These are phyloP conservation scores for Cynoglossus semilaevis DNA, from an alignment of 2,113 vertebrate species.

Conservation along the genomic window DNA sequence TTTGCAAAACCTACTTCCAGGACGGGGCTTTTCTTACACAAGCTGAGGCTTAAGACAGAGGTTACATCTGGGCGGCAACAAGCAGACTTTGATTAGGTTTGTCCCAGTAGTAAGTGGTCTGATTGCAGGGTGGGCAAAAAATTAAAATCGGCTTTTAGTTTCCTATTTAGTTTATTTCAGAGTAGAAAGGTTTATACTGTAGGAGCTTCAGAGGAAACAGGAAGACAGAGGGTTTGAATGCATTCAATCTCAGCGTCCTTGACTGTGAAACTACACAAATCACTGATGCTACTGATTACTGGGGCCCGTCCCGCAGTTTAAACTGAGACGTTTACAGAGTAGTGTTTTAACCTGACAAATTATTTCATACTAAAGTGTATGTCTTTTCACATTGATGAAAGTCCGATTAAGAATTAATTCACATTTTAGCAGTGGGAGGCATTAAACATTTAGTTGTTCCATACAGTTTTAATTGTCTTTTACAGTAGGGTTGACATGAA, in stretches of 20 bases:
- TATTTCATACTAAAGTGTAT: no score
- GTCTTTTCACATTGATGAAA: no score
- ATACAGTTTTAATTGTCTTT: no score
- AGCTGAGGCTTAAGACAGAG: slow-evolving; percentile 64
- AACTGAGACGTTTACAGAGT: slow-evolving; percentile 15
- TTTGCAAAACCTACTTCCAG: slow-evolving; percentile 71
- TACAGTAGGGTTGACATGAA: no score
- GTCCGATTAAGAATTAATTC: no score
- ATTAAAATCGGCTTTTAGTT: slow-evolving; percentile 65
- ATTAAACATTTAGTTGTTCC: no score
- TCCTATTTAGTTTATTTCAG: slow-evolving; percentile 66
- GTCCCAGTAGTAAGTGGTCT: slow-evolving; percentile 59
- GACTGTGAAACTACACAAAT: slow-evolving; percentile 68
- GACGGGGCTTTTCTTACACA: slow-evolving; percentile 67
- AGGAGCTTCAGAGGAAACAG: slow-evolving; percentile 54
- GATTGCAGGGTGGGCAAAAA: slow-evolving; percentile 63
- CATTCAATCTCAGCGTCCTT: slow-evolving; percentile 55
- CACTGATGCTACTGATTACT: slow-evolving; percentile 67
- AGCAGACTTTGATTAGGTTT: slow-evolving; percentile 67
- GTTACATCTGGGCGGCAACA: slow-evolving; percentile 66
- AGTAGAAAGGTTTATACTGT: slow-evolving; percentile 42
- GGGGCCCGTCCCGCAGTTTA: slow-evolving; percentile 56
- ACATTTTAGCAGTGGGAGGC: no score
- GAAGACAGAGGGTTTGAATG: slow-evolving; percentile 24
- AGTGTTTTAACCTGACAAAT: slow-evolving; percentile 23